Evolutionary conservation across 2,797 vertebrate genomes (phyloP).

Genomic region (Podarcis lilfordi): DNA sequence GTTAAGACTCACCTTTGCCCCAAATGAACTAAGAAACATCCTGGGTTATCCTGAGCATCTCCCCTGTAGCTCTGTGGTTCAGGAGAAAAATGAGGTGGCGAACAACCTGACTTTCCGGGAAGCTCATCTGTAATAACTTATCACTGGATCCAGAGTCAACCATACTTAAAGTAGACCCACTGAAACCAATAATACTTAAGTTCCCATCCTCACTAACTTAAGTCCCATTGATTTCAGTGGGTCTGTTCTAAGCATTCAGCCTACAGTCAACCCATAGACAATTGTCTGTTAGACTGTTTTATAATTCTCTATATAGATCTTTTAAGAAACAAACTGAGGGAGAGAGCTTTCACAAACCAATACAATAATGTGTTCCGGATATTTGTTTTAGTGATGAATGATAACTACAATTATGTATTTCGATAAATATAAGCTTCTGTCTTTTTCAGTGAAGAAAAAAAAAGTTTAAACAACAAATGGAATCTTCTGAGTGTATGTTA

Average conservation of each 20-base stretch:
- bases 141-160: not conserved
- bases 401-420: not conserved
- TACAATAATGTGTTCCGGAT: not conserved
- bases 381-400: not conserved
- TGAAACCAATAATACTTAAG: too few relatives aligned
- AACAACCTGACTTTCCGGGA: not conserved
- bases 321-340: not conserved
- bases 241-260: too few relatives aligned
- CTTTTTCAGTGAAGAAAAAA: not conserved
- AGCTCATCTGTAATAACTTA: not conserved
- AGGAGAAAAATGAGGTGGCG: too few relatives aligned
- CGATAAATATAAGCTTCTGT: not conserved
- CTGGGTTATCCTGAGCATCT: not conserved
- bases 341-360: not conserved
- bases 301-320: not conserved
- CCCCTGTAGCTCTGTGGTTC: not conserved
- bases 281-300: not conserved
- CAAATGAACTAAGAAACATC: not conserved
- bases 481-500: not conserved
- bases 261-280: too few relatives aligned
- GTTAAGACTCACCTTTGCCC: not conserved
- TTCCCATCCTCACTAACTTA: too few relatives aligned
- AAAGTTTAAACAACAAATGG: not conserved
- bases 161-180: too few relatives aligned
- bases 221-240: too few relatives aligned